Evolutionary conservation across 92 coral and sea anemone genomes (phyloP).

Genomic region (Umimayanthus kanabou): DNA sequence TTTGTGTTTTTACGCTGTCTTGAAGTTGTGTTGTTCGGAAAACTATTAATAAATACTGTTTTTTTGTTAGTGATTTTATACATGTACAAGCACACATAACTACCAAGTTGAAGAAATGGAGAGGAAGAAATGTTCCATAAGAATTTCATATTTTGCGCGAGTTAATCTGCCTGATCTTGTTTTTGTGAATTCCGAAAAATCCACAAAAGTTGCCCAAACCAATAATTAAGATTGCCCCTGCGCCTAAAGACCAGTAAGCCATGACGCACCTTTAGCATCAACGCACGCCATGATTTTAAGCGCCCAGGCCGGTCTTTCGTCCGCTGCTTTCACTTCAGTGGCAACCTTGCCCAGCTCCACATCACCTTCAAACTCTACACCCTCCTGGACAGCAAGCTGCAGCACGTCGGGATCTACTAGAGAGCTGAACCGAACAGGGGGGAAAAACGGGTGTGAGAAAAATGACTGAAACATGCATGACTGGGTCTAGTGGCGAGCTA

Average conservation of each 20-base stretch:
- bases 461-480: not conserved
- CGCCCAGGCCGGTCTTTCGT: slow-evolving; percentile 77
- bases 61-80: too few species aligned
- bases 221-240: too few species aligned
- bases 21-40: too few species aligned
- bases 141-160: too few species aligned
- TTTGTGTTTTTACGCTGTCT: too few species aligned
- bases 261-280: slow-evolving; percentile 64
- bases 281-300: slow-evolving; percentile 70
- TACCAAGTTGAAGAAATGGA: too few species aligned
- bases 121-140: too few species aligned
- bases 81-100: too few species aligned
- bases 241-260: not conserved
- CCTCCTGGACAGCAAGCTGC: slow-evolving; percentile 69
- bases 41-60: too few species aligned
- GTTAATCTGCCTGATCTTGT: too few species aligned
- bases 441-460: not conserved
- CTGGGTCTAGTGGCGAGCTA: not conserved
- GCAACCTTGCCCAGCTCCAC: slow-evolving; percentile 70
- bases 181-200: too few species aligned
- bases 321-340: slow-evolving; percentile 66
- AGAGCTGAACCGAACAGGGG: slow-evolving; percentile 25
- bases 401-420: slow-evolving; percentile 40
- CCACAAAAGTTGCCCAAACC: too few species aligned
- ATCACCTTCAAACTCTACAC: slow-evolving; percentile 97